Base-by-base conservation (phyloP, 2,797 vertebrate species). In the Gymnothorax javanicus region DNA sequence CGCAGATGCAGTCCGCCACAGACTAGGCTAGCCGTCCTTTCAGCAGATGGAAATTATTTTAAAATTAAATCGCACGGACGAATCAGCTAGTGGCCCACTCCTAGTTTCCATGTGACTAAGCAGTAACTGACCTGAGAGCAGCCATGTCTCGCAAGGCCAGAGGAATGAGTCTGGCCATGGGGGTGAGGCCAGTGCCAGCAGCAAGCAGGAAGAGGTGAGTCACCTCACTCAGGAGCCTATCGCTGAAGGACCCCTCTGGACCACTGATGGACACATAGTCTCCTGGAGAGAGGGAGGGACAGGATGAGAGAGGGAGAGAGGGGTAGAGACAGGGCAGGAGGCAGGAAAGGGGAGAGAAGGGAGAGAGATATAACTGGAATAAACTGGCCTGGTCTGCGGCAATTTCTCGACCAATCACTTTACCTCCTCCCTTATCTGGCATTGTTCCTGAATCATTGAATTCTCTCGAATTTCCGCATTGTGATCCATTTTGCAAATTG, bases 171-270 rank as follows among this genome's bases (percentile, higher is more conserved):
- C 97, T 97, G 91, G 97, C 95, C 98, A 99, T 99, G 57, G 98
- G 98, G 3, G 98, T 99, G 92, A 99, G 96, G 85, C 98, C 98
- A 23, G 98, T 99, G 84, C 98, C 98, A 54, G 97, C 98, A 87
- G 98, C 98, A 90, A 99, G 85, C 67, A 99, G 93, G 95, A 97
- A 95, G 59, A 99, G 95, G 89, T 98, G 93, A 92, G 98, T 97
- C 92, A 96, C 91, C 88, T 94, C 94, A 87, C 95, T 94, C 83
- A 97, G 91, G 82, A 93, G 94, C 0, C 94, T 95, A 85, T 93
- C 93, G 90, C 94, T 95, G 91, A 99, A 99, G 89, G 90, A 91
- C 27, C 98, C 98, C 87, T 97, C 97, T 33, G 98, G 97, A 94
- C 91, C 95, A 87, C 98, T 98, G 52, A 99, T 60, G 1, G 91